Evolutionary conservation across 1,140 invertebrate genomes (phyloP), one percentile per base, ranked within the genome.

Genomic region (Cryptotermes secundus): DNA sequence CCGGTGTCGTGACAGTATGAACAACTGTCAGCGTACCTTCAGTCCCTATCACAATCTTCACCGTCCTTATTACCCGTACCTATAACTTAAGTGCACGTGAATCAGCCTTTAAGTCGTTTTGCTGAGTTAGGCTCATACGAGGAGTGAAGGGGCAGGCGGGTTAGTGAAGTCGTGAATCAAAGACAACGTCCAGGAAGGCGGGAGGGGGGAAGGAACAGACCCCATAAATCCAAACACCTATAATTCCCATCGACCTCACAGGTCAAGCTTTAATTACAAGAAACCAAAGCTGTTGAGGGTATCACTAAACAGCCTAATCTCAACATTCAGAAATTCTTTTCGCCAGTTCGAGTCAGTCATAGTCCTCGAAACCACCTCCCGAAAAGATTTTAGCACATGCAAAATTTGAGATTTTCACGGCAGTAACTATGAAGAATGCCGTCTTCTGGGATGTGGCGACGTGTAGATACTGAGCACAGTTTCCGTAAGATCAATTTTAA

Each of bases 171-270:
- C 59, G 59, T 72, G 59, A 72, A 72, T 72, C 59, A 72, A 72
- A 72, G 9, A 72, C 59, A 19, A 22, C 45, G 19, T 49, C 45
- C 45, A 49, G 45, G 16, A 49, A 38, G 38, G 4, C 38, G 38
- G 38, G 19, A 22, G 53, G 53, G 53, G 53, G 26, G n/a, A 14
- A 26, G 59, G 59, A 72, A 26, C 2, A 26, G 59, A 6, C 59
- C 26, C n/a, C 59, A 72, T 72, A 72, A 72, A 72, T 72, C 59
- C 59, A 31, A 72, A 72, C 59, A 72, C 59, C 59, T 72, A 31
- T 72, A 72, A 72, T 72, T 72, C n/a, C 59, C 26, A 4, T 31
- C 59, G 59, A 72, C 59, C 59, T 31, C 59, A 72, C 26, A 72
- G 59, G 59, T 72, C 59, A 72, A 31, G 26, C 59, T 72, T 72